phyloP scores from a whole-genome alignment of 2,888 invertebrate genomes.

The Diplazon laetatorius region DNA sequence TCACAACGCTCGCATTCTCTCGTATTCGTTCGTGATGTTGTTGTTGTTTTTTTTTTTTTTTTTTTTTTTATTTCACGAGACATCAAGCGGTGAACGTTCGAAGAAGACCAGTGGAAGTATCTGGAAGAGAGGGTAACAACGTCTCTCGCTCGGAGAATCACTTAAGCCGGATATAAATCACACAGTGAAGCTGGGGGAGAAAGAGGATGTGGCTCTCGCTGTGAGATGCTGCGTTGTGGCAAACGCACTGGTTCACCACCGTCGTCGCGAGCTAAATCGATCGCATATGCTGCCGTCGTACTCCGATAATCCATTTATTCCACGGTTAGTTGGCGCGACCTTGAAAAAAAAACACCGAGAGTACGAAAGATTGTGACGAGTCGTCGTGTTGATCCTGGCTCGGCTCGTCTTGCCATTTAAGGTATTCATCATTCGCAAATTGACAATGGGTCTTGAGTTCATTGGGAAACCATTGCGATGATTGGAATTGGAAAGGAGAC shows the following conservation, averaged over 20 bases:
- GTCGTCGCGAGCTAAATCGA: slow-evolving; percentile 56
- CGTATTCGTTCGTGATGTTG: too few relatives aligned
- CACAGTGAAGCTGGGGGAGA: slow-evolving; percentile 34
- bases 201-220: slow-evolving; percentile 37
- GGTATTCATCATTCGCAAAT: slow-evolving; percentile 8
- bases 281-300: slow-evolving; percentile 33
- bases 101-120: too few relatives aligned
- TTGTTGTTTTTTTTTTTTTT: too few relatives aligned
- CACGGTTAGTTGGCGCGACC: slow-evolving; percentile 3
- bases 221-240: slow-evolving; percentile 37
- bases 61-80: slow-evolving; percentile 43
- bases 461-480: neutral
- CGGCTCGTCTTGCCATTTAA: slow-evolving; percentile 4
- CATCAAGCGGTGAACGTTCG: slow-evolving; percentile 40
- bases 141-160: slow-evolving; percentile 61
- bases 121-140: slow-evolving; percentile 49
- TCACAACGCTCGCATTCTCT: slow-evolving; percentile 8
- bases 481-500: too few relatives aligned
- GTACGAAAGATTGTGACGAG: slow-evolving; percentile 4
- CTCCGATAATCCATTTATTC: slow-evolving; percentile 3
- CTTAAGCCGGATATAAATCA: slow-evolving; percentile 67
- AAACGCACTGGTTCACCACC: slow-evolving; percentile 35
- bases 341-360: slow-evolving; percentile 8
- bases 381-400: neutral
- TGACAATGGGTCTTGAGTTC: neutral